Evolutionary conservation across 2,797 vertebrate species (phyloP), one percentile per base, ranked within the genome.

Genomic region (Labroides dimidiatus): DNA sequence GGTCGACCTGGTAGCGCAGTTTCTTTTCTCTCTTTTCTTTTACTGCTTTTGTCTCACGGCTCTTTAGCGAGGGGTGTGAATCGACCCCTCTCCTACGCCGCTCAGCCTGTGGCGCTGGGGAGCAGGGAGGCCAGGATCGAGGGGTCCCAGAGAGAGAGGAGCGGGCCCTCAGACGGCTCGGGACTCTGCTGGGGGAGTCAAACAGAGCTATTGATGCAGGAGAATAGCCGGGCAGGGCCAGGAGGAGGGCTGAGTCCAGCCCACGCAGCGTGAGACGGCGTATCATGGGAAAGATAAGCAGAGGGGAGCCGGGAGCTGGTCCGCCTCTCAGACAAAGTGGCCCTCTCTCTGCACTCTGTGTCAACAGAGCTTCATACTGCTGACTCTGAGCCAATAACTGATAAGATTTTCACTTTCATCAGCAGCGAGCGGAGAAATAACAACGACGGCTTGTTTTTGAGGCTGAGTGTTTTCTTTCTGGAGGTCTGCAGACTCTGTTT

Each of bases 231-330:
- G 80, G 7, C 76, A 63, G 84, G 81, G 88, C 19, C 84, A 67
- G 88, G 90, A 91, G 92, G 93, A 89, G 88, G 86, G 77, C 53
- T 43, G 70, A 75, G 90, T 64, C 77, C 90, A 77, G 80, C 90
- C 87, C 90, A 85, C 84, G 61, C 90, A 89, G 91, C 79, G 45
- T 82, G 88, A 86, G 85, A 77, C 78, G 6, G 73, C 57, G 85
- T 94, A 94, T 95, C 95, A 95, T 96, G 95, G 94, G 94, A 96
- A 96, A 95, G 94, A 95, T 93, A 94, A 95, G 94, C 91, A 85
- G 82, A 87, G 87, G 77, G 93, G 93, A 93, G 82, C 56, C 44
- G 2, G 4, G 81, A 67, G 56, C 60, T 20, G 72, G 57, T 33
- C 69, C 69, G 42, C 71, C 79, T 84, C 74, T 48, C 16, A 68